Evolutionary conservation across 2,113 vertebrate genomes (phyloP).

Genomic region (Nyctibius bracteatus): DNA sequence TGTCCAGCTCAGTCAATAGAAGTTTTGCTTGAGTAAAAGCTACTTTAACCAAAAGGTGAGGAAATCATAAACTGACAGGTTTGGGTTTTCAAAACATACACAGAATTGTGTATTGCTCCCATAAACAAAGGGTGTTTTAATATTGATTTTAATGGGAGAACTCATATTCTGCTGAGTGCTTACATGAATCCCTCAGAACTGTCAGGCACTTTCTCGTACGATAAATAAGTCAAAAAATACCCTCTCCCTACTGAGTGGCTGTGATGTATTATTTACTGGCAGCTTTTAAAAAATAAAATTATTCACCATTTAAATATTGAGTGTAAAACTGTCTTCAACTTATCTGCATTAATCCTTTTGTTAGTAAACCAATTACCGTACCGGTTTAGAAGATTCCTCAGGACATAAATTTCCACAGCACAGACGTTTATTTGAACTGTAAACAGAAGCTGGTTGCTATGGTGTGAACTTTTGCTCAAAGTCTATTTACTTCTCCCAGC

Average conservation of each 20-base stretch:
- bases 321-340: not conserved
- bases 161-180: not conserved
- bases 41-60: not conserved
- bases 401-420: not conserved
- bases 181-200: not conserved
- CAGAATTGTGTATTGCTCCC: not conserved
- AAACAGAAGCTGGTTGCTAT: conserved; percentile 61
- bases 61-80: not conserved
- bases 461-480: conserved; percentile 23
- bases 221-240: not conserved
- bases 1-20: not conserved
- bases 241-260: not conserved
- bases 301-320: not conserved
- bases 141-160: not conserved
- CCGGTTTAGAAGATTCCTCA: conserved; percentile 5
- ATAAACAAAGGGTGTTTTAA: not conserved
- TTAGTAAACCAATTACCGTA: not conserved
- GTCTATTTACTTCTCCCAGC: conserved; percentile 23
- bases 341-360: not conserved
- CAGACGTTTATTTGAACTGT: not conserved
- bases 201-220: not conserved
- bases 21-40: not conserved
- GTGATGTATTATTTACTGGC: not conserved
- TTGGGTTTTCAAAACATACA: not conserved
- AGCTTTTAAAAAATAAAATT: not conserved